Evolutionary conservation across 2,888 invertebrate genomes (phyloP), one percentile per base, ranked within the genome.

Genomic region (Pinctada fucata): DNA sequence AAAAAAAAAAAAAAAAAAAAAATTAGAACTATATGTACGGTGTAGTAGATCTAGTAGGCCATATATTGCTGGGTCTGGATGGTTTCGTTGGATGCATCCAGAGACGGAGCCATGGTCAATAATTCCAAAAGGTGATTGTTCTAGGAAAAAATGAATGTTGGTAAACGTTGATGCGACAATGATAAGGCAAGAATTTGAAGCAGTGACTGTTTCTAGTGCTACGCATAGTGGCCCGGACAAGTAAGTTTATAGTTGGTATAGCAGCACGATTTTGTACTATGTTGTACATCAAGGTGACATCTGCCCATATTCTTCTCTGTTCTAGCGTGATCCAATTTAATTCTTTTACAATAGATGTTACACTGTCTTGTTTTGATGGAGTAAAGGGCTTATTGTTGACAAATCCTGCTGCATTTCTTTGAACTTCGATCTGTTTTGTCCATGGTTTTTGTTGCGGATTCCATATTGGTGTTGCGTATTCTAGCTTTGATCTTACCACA

Each of bases 391-490:
- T 47, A 13, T 31, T 31, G 31, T 31, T 31, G 31, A 31, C 31
- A 31, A 31, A 31, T 31, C 31, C 31, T 31, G 31, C 63, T 16
- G 69, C 47, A 63, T 76, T 70, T 48, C 64, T 6, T 49, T 64
- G 48, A n/a, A 63, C 45, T 64, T 70, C 65, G 2, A 70, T 16
- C 13, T 70, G 49, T 70, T 70, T 63, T 45, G n/a, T 48, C n/a
- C 69, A 58, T 4, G 65, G 10, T n/a, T 48, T 71, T 16, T 76
- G 63, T 49, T 65, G 48, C 5, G 64, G 71, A 31, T 65, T 70
- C 64, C 69, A 71, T n/a, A 71, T 70, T 52, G 75, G 68, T 75
- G 75, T 48, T 3, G 71, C 50, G 65, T 76, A 76, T 49, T 71
- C 65, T 16, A 71, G 47, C 50, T 75, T 69, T 3, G 69, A 58